Base-by-base conservation (phyloP, 2,888 invertebrate genomes). In the Pharmacophagus antenor region DNA sequence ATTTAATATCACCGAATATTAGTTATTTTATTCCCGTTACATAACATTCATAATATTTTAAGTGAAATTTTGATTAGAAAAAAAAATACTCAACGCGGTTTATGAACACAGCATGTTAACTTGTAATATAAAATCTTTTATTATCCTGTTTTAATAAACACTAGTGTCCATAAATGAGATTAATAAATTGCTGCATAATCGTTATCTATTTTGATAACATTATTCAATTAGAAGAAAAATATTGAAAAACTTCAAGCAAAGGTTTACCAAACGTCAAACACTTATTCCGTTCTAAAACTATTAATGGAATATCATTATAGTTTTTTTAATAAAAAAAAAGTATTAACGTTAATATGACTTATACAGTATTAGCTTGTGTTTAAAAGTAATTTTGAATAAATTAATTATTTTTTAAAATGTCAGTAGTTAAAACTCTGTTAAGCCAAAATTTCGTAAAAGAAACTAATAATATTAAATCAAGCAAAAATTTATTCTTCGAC, bases 121-220 rank as follows among this genome's bases (percentile, higher is more conserved):
- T 52, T 55, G 49, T 21, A 41, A 22, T 49, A 49, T 17, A 25
- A 47, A 63, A 56, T 48, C 48, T 51, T 49, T 55, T 49, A 56
- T 42, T 42, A 56, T 48, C 47, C 41, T 51, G 37, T 44, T 54
- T 42, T 56, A 58, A 56, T 55, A 6, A 20, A 57, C 55, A 51
- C 49, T 64, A 63, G 56, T 52, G 46, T 47, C 55, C 15, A 41
- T 51, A 41, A 47, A 22, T 10, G 42, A 56, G 61, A 57, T 53
- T 53, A 61, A 60, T 61, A 56, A 48, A 27, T 53, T 56, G 56
- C 48, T 27, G 48, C 56, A 61, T 56, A 58, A 71, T 81, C 79
- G 77, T 82, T 84, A 83, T 82, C 83, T 83, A 82, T 81, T 84
- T 81, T 79, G 85, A 82, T 85, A 87, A 80, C 85, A 82, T 78